These are phyloP conservation scores for Cassiopea xamachana DNA, from an alignment of 30 jellyfish, hydroid and myxozoan genomes.

Conservation along the genomic window DNA sequence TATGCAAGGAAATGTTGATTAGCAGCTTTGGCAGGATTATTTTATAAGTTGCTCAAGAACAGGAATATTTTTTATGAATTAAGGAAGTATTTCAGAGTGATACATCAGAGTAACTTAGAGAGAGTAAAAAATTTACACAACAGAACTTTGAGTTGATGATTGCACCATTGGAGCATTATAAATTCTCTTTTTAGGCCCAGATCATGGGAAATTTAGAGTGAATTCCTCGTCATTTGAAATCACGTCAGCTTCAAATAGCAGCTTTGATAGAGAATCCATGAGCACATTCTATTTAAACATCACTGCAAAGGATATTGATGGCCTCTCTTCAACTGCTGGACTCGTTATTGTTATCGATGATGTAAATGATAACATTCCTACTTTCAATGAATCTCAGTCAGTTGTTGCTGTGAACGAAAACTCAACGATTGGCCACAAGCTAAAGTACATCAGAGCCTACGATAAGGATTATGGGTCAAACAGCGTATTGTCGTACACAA, in stretches of 20 bases:
- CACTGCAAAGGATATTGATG: conserved; percentile 46
- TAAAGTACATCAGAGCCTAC: conserved; percentile 56
- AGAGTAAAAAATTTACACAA: too few species aligned
- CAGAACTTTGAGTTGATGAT: too few species aligned
- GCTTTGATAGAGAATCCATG: conserved; percentile 56
- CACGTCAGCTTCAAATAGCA: conserved; percentile 24
- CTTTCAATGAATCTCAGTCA: conserved; percentile 42
- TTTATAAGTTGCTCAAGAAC: too few species aligned
- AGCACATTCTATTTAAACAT: conserved; percentile 32
- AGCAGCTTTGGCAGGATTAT: too few species aligned
- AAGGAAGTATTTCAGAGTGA: too few species aligned
- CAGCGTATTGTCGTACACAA: conserved; percentile 72
- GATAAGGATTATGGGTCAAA: conserved; percentile 80
- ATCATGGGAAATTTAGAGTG: conserved; percentile 21
- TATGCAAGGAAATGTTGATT: too few species aligned
- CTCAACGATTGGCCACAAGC: conserved; percentile 65
- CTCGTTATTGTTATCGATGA: conserved; percentile 73
- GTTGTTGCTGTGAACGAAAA: conserved; percentile 65
- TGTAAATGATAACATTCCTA: conserved; percentile 89
- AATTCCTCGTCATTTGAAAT: conserved; percentile 27
- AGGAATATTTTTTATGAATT: too few species aligned
- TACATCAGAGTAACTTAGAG: too few species aligned
- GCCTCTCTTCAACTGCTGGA: conserved; percentile 52
- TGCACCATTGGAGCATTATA: background rate
- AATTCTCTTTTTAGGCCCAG: conserved; percentile 14